Evolutionary conservation across 92 coral and sea anemone species (phyloP).

Genomic region (Epizoanthus illoricatus): DNA sequence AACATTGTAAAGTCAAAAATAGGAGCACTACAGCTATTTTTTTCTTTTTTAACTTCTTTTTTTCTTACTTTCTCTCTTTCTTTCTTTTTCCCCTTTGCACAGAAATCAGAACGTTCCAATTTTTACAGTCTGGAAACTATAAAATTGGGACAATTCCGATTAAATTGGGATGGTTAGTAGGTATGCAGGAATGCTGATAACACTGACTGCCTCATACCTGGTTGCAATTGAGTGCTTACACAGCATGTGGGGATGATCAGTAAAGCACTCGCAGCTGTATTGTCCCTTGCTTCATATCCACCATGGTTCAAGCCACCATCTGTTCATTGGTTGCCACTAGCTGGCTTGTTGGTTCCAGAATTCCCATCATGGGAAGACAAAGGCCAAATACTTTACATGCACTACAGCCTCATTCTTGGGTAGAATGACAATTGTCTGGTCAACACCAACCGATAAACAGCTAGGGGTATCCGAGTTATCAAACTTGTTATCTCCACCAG

Average conservation of each 20-base stretch:
- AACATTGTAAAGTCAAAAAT: too few relatives aligned
- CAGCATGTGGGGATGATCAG: slow-evolving; percentile 44
- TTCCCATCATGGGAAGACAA: slow-evolving; percentile 23
- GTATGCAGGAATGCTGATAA: background rate
- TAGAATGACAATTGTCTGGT: slow-evolving; percentile 40
- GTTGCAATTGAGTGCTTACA: slow-evolving; percentile 54
- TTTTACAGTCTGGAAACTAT: too few relatives aligned
- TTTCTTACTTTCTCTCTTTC: too few relatives aligned
- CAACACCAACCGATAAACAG: slow-evolving; percentile 37
- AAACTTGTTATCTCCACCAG: background rate
- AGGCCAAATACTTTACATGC: slow-evolving; percentile 31
- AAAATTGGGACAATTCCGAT: too few relatives aligned
- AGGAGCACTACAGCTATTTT: too few relatives aligned
- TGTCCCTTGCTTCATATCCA: slow-evolving; percentile 36
- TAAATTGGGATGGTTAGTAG: too few relatives aligned
- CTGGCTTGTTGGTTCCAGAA: slow-evolving; percentile 47
- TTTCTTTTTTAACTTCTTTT: too few relatives aligned
- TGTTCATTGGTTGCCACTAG: slow-evolving; percentile 33
- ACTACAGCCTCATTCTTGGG: slow-evolving; percentile 55
- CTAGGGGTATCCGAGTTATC: slow-evolving; percentile 9
- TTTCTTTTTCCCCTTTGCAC: too few relatives aligned
- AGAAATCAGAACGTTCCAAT: too few relatives aligned
- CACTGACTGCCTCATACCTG: slow-evolving; percentile 48
- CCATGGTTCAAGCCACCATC: slow-evolving; percentile 50
- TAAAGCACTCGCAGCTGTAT: slow-evolving; percentile 40